These are phyloP conservation scores for Cetonia aurata DNA, from an alignment of 2,888 invertebrate species.

Conservation along the genomic window DNA sequence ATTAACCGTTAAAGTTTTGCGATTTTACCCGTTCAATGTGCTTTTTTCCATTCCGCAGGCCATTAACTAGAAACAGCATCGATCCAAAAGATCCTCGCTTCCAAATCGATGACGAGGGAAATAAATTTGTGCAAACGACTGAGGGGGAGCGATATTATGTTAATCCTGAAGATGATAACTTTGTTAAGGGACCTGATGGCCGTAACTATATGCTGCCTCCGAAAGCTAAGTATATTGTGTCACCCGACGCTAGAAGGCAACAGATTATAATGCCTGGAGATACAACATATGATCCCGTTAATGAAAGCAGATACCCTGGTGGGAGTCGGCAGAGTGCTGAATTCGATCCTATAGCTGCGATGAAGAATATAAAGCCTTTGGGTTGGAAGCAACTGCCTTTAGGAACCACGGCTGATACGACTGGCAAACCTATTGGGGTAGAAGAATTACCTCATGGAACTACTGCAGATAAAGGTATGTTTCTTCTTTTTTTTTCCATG, in stretches of 20 bases:
- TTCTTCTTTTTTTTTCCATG: not conserved
- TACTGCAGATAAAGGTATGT: slow-evolving; percentile 21
- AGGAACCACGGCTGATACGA: slow-evolving; percentile 37
- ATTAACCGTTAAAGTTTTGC: not conserved
- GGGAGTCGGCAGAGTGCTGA: slow-evolving; percentile 5
- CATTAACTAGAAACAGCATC: not conserved
- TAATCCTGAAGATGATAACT: slow-evolving; percentile 43
- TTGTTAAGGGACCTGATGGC: slow-evolving; percentile 33
- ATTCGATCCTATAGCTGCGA: slow-evolving; percentile 37
- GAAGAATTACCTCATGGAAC: slow-evolving; percentile 23
- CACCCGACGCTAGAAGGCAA: slow-evolving; percentile 34
- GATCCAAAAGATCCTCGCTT: slow-evolving; percentile 40
- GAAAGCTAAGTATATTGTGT: slow-evolving; percentile 38
- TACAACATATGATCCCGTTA: not conserved
- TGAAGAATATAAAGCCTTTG: slow-evolving; percentile 23
- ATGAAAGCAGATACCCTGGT: slow-evolving; percentile 14
- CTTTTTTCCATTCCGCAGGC: not conserved
- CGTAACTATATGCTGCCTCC: slow-evolving; percentile 41
- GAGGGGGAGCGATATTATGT: slow-evolving; percentile 32
- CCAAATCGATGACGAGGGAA: slow-evolving; percentile 30
- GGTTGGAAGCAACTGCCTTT: slow-evolving; percentile 30
- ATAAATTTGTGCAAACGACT: slow-evolving; percentile 35
- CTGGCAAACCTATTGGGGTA: slow-evolving; percentile 1
- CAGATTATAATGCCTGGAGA: slow-evolving; percentile 22
- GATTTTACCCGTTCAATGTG: not conserved